A percentile compares a stretch with the other conserved stretches of the same genome.
Evolutionary conservation across 2,113 vertebrate genomes (phyloP).

Genomic region (human): DNA sequence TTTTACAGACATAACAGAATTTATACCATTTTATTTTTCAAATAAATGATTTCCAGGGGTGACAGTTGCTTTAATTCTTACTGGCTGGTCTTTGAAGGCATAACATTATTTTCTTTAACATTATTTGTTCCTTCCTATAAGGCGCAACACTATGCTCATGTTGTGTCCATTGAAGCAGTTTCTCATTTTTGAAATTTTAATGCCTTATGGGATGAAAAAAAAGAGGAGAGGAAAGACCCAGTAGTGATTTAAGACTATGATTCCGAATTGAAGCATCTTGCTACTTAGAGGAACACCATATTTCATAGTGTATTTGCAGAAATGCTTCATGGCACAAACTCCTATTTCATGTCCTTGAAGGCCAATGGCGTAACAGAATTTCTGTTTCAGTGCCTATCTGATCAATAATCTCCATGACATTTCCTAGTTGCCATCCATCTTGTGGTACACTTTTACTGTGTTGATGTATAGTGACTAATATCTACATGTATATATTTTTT

Average conservation of each 20-base stretch:
- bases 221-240: constrained; percentile 1
- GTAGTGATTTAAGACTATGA: constrained; percentile 62
- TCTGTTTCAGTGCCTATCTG: constrained; percentile 62
- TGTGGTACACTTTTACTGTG: constrained; percentile 47
- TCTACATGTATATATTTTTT: not conserved
- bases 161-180: constrained; percentile 44
- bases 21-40: constrained; percentile 29
- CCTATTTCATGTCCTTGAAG: constrained; percentile 67
- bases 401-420: constrained; percentile 68
- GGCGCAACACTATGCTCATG: not conserved
- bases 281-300: constrained; percentile 47
- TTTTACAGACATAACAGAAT: not conserved
- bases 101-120: constrained; percentile 45
- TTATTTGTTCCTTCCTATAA: not conserved
- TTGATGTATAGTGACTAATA: constrained; percentile 35
- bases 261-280: constrained; percentile 54
- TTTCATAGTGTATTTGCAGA: constrained; percentile 69
- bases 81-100: not conserved
- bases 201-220: not conserved
- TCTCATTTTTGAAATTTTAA: constrained; percentile 65
- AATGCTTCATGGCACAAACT: constrained; percentile 58
- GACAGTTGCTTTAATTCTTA: constrained; percentile 30
- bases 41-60: not conserved
- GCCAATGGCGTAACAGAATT: constrained; percentile 35
- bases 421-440: constrained; percentile 54